Evolutionary conservation across 2,113 vertebrate species (phyloP).

Genomic region (Silurus glanis): DNA sequence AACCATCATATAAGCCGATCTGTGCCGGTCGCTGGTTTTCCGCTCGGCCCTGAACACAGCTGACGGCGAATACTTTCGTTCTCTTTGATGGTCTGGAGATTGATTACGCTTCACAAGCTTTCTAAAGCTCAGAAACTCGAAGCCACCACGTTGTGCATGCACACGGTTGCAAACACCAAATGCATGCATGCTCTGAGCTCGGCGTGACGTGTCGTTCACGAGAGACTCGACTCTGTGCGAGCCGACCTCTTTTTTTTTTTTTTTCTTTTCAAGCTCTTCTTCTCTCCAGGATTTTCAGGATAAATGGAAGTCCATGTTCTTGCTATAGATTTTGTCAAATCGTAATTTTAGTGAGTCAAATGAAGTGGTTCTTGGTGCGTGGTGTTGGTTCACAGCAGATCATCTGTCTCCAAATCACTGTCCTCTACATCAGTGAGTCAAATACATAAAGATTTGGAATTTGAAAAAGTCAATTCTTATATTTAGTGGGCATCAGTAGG

Average conservation of each 20-base stretch:
- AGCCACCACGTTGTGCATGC: not conserved
- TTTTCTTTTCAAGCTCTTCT: no score
- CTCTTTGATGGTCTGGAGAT: not conserved
- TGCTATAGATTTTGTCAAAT: not conserved
- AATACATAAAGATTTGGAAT: no score
- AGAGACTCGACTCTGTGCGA: not conserved
- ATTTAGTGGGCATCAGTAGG: no score
- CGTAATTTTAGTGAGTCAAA: not conserved
- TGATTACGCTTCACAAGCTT: not conserved
- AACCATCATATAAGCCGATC: not conserved
- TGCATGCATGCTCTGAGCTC: not conserved
- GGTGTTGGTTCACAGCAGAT: no score
- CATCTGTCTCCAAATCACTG: no score
- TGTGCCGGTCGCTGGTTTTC: not conserved
- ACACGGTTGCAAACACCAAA: not conserved
- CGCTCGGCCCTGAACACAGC: not conserved
- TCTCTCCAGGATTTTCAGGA: not conserved
- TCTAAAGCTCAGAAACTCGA: not conserved
- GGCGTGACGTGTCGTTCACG: not conserved
- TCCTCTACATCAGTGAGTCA: no score
- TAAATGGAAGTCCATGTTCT: not conserved
- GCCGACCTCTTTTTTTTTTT: not conserved
- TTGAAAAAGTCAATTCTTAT: no score
- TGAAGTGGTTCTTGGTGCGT: no score
- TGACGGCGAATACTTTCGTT: not conserved